phyloP scores from a whole-genome alignment of 1,140 invertebrate species.

The Delia radicum region DNA sequence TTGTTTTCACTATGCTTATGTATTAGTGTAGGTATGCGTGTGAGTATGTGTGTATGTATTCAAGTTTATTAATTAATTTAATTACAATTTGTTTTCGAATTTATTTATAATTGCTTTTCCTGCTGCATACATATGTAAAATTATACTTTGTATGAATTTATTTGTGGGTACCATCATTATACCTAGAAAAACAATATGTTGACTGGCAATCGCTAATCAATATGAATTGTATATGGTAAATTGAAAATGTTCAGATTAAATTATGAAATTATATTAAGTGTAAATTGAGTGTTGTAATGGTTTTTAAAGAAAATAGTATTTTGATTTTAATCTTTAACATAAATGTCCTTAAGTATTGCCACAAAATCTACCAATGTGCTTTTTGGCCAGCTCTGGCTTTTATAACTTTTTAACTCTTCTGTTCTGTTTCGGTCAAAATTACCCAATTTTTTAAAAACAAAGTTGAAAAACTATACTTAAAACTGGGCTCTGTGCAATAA shows the following conservation, averaged over 20 bases:
- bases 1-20: no score
- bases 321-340: no score
- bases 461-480: no score
- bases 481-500: no score
- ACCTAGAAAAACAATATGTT: not conserved
- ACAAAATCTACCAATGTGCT: no score
- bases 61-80: conserved; percentile 23
- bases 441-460: no score
- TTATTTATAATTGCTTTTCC: conserved; percentile 11
- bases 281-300: not conserved
- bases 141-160: not conserved
- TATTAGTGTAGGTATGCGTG: no score
- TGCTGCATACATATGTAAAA: not conserved
- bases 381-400: no score
- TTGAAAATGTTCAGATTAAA: not conserved
- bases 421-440: no score
- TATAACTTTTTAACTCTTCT: no score
- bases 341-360: no score
- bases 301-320: no score
- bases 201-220: not conserved
- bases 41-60: not conserved
- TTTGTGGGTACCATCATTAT: not conserved
- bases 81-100: conserved; percentile 21
- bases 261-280: not conserved
- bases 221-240: not conserved